Conservation (phyloP, 1,140 invertebrate species). For the Leptoteleia sp. region DNA sequence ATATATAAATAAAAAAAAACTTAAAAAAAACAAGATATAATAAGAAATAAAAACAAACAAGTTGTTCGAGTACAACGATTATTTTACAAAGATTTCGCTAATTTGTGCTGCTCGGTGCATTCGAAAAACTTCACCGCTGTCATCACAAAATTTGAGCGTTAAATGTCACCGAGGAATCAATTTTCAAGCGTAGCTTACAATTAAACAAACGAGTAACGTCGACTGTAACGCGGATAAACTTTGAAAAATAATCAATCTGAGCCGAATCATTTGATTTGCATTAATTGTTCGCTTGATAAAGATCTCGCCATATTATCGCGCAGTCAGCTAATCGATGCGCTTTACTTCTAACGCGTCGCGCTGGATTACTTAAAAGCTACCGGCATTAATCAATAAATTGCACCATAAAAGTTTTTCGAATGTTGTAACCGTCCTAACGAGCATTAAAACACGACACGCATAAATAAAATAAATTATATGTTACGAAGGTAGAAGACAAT, state of each 20-base stretch:
- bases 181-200: background rate
- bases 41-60: slow-evolving; percentile 28
- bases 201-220: background rate
- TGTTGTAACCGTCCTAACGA: slow-evolving; percentile 32
- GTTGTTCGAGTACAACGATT: slow-evolving; percentile 38
- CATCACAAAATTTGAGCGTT: slow-evolving; percentile 46
- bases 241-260: slow-evolving; percentile 44
- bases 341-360: background rate
- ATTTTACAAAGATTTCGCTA: slow-evolving; percentile 45
- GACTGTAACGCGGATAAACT: slow-evolving; percentile 48
- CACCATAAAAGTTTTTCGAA: slow-evolving; percentile 61
- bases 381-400: slow-evolving; percentile 7
- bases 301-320: slow-evolving; percentile 25
- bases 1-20: too few species aligned
- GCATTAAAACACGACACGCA: slow-evolving; percentile 11
- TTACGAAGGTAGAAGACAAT: background rate
- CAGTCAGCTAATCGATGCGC: background rate
- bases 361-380: background rate
- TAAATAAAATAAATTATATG: slow-evolving; percentile 38
- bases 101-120: slow-evolving; percentile 54
- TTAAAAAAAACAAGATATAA: too few species aligned
- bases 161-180: slow-evolving; percentile 11
- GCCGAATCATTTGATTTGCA: slow-evolving; percentile 5
- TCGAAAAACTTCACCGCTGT: slow-evolving; percentile 62
- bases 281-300: background rate